Conservation (phyloP, 2,888 invertebrate species). For the Mythimna impura region DNA sequence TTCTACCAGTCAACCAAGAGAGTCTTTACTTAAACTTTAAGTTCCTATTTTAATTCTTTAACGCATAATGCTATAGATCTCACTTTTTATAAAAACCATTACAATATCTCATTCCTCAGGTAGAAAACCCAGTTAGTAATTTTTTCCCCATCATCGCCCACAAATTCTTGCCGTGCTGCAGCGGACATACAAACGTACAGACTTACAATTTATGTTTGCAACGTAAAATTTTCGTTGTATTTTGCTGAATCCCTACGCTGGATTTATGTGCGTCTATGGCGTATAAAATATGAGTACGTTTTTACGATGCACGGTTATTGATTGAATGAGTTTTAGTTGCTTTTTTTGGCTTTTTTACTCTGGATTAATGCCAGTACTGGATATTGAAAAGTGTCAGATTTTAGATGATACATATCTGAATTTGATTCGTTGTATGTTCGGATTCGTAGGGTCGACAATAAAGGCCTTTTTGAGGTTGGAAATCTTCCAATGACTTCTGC, state of each 20-base stretch:
- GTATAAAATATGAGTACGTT: constrained; percentile 69
- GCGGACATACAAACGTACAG: constrained; percentile 49
- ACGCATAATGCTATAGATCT: background rate
- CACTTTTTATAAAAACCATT: constrained; percentile 2
- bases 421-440: background rate
- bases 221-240: constrained; percentile 68
- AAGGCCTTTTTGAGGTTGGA: no score
- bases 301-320: constrained; percentile 69
- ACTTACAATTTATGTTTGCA: constrained; percentile 66
- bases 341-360: constrained; percentile 51
- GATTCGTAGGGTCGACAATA: no score
- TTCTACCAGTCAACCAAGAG: no score
- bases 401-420: background rate
- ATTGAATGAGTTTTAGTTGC: constrained; percentile 57
- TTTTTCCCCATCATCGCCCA: constrained; percentile 62
- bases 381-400: constrained; percentile 9
- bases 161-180: constrained; percentile 67
- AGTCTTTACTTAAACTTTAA: no score
- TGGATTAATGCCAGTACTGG: constrained; percentile 43
- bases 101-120: constrained; percentile 44
- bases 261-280: constrained; percentile 69
- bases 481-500: no score
- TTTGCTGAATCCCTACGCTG: constrained; percentile 63
- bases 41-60: background rate
- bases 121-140: constrained; percentile 31